Percentiles rank a stretch among this genome's conserved stretches.
Evolutionary conservation across 1,140 invertebrate genomes (phyloP).

Genomic region (Elymnias hypermnestra): DNA sequence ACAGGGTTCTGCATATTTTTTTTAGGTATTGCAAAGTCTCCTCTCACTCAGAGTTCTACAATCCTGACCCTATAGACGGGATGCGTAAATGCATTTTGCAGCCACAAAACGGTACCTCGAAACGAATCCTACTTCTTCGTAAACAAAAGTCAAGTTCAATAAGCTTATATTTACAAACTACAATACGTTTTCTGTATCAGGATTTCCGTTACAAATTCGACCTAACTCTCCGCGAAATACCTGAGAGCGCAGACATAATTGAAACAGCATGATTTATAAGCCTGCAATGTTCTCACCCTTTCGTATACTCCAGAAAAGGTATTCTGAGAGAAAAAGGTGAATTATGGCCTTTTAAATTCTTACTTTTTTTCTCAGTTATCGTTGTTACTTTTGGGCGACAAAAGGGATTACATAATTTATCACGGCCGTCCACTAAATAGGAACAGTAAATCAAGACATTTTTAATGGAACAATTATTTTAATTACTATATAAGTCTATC

Average conservation of each 20-base stretch:
- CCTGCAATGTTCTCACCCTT: constrained; percentile 18
- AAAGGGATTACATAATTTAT: constrained; percentile 4
- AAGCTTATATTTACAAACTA: no score
- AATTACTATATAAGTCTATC: neutral
- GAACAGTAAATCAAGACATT: neutral
- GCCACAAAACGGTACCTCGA: no score
- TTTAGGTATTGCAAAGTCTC: no score
- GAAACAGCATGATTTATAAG: constrained; percentile 44
- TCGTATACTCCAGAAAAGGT: constrained; percentile 2
- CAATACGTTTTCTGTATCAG: neutral
- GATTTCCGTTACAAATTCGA: constrained; percentile 5
- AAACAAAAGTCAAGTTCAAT: no score
- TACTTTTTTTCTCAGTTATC: constrained; percentile 3
- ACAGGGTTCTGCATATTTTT: no score
- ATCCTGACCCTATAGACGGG: no score
- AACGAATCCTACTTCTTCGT: no score
- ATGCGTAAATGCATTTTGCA: no score
- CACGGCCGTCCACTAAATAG: neutral
- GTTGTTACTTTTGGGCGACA: constrained; percentile 2
- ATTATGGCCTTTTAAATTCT: constrained; percentile 3
- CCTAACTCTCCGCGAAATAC: constrained; percentile 1
- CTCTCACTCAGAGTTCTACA: no score
- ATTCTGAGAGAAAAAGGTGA: neutral
- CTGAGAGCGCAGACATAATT: constrained; percentile 34
- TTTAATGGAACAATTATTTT: neutral